A percentile compares a stretch with the other conserved stretches of the same genome.
Conservation (phyloP, 2,113 vertebrate species). For the Phaetusa simplex region DNA sequence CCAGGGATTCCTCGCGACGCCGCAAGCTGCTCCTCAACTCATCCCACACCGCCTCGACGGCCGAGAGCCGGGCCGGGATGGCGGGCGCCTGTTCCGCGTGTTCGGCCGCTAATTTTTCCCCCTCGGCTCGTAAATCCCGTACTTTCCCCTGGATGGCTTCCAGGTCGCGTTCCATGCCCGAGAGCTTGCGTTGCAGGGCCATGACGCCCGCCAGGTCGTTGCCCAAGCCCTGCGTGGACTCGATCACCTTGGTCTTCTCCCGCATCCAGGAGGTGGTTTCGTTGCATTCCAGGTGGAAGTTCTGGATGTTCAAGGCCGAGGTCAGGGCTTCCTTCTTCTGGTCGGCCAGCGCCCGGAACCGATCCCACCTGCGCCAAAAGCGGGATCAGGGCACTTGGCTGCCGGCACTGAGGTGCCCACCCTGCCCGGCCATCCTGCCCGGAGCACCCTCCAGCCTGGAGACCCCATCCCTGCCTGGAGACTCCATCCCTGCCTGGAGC, state of each 20-base stretch:
- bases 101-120: conserved; percentile 76
- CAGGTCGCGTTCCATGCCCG: conserved; percentile 90
- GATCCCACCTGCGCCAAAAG: conserved; percentile 81
- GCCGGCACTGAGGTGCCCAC: fast-evolving
- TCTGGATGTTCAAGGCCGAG: conserved; percentile 91
- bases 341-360: conserved; percentile 83
- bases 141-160: conserved; percentile 92
- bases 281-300: conserved; percentile 93
- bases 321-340: conserved; percentile 87
- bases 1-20: conserved; percentile 86
- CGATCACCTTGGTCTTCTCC: conserved; percentile 95
- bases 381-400: too few relatives aligned
- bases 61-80: conserved; percentile 74
- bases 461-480: background rate
- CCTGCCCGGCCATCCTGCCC: background rate
- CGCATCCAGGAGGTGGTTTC: conserved; percentile 94
- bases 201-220: conserved; percentile 91
- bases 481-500: background rate
- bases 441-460: background rate
- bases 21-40: conserved; percentile 87
- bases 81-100: conserved; percentile 82
- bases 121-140: conserved; percentile 81
- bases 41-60: conserved; percentile 86
- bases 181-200: conserved; percentile 91
- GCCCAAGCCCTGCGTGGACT: conserved; percentile 89